These are phyloP conservation scores for Alviniconcha strummeri DNA, from an alignment of 2,888 invertebrate species.

Conservation along the genomic window DNA sequence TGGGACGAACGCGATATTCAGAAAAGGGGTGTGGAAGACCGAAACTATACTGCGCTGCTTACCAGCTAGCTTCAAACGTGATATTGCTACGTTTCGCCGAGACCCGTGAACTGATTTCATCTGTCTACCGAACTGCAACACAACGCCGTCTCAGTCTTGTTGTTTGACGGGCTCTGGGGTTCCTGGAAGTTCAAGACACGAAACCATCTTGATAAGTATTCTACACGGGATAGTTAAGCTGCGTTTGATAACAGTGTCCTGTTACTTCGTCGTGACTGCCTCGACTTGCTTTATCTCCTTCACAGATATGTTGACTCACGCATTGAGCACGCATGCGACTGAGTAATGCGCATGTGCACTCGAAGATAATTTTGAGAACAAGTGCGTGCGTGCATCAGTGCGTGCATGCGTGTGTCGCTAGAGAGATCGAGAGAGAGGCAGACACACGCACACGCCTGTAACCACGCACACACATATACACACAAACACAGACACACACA, in stretches of 20 bases:
- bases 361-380: neutral
- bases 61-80: neutral
- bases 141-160: neutral
- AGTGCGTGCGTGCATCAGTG: neutral
- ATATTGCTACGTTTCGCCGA: conserved; percentile 12
- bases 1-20: neutral
- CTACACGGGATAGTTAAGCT: neutral
- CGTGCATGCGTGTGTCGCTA: neutral
- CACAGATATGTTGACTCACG: neutral
- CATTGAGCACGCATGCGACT: neutral
- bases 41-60: neutral
- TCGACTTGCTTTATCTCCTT: neutral
- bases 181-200: neutral
- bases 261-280: neutral
- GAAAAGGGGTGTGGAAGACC: neutral
- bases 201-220: neutral
- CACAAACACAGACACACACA: too few relatives aligned
- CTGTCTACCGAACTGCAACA: conserved; percentile 13
- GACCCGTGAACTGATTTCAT: conserved; percentile 7
- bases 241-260: neutral
- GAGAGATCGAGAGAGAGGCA: neutral
- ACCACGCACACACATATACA: neutral
- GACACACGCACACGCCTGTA: neutral
- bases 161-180: conserved; percentile 8
- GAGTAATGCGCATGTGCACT: neutral